Evolutionary conservation across 2,797 vertebrate genomes (phyloP).

Genomic region (Epinephelus malabaricus): DNA sequence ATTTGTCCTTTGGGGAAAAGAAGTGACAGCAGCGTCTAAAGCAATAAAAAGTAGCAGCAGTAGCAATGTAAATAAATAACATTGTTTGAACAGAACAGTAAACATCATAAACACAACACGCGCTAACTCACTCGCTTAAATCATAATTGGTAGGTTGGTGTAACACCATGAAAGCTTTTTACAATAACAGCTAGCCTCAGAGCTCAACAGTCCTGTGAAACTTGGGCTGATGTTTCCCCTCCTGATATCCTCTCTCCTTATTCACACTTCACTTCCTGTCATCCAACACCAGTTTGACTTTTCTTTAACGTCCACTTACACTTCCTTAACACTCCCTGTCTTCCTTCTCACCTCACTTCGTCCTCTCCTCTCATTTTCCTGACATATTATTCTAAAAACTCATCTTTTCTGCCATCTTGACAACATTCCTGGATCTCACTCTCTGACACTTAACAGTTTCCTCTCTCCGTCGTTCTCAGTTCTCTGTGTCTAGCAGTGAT

Average conservation of each 20-base stretch:
- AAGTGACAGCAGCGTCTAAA: slow-evolving; percentile 86
- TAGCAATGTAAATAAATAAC: slow-evolving; percentile 86
- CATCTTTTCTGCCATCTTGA: slow-evolving; percentile 41
- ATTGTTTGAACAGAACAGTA: slow-evolving; percentile 65
- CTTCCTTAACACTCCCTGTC: slow-evolving; percentile 53
- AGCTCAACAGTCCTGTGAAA: slow-evolving; percentile 36
- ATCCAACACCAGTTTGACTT: slow-evolving; percentile 38
- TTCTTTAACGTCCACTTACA: slow-evolving; percentile 51
- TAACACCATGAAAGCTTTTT: slow-evolving; percentile 81
- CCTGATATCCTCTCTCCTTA: background rate
- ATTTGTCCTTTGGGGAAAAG: slow-evolving; percentile 84
- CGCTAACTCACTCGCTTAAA: slow-evolving; percentile 66
- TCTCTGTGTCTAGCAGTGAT: slow-evolving; percentile 71
- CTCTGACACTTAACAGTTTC: slow-evolving; percentile 42
- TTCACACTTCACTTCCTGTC: slow-evolving; percentile 38
- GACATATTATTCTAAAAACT: background rate
- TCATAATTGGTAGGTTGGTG: slow-evolving; percentile 72
- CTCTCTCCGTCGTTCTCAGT: slow-evolving; percentile 30
- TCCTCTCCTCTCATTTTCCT: slow-evolving; percentile 15
- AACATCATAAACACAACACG: slow-evolving; percentile 60
- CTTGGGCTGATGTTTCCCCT: slow-evolving; percentile 21
- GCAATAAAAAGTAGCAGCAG: slow-evolving; percentile 81
- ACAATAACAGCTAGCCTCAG: slow-evolving; percentile 65
- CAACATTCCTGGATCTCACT: slow-evolving; percentile 57
- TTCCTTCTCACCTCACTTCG: slow-evolving; percentile 28